A percentile compares a stretch with the other conserved stretches of the same genome.
Evolutionary conservation across 2,113 vertebrate genomes (phyloP).

Genomic region (Phodopus roborovskii): DNA sequence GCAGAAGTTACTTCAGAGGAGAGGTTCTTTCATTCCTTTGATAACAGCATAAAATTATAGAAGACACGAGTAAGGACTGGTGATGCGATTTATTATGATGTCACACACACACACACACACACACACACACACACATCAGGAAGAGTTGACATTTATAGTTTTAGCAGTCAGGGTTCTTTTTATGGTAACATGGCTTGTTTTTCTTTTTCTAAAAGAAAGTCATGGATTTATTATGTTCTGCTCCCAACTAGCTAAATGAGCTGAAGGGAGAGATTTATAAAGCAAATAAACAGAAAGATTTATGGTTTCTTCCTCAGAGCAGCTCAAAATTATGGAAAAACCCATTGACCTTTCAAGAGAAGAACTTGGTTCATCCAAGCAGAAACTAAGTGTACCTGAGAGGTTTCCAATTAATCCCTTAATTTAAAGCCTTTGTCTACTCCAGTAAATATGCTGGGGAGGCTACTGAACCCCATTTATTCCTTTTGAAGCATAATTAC

Average conservation of each 20-base stretch:
- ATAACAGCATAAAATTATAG: conserved; percentile 2
- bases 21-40: conserved; percentile 29
- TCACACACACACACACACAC: background rate
- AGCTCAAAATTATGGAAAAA: conserved; percentile 73
- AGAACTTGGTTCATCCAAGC: conserved; percentile 63
- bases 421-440: conserved; percentile 73
- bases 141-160: background rate
- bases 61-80: background rate
- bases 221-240: conserved; percentile 42
- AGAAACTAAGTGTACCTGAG: conserved; percentile 68
- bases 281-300: conserved; percentile 72
- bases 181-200: conserved; percentile 41
- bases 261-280: conserved; percentile 68
- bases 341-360: conserved; percentile 77
- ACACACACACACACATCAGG: background rate
- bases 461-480: background rate
- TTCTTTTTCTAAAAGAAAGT: conserved; percentile 60
- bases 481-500: conserved; percentile 22
- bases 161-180: conserved; percentile 2
- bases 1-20: conserved; percentile 42
- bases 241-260: conserved; percentile 40
- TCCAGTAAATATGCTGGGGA: conserved; percentile 30
- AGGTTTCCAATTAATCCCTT: conserved; percentile 76
- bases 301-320: conserved; percentile 48
- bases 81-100: background rate